A percentile compares a stretch with the other conserved stretches of the same genome.
Conservation (phyloP, 1,140 invertebrate genomes). For the Drosophila funebris region DNA sequence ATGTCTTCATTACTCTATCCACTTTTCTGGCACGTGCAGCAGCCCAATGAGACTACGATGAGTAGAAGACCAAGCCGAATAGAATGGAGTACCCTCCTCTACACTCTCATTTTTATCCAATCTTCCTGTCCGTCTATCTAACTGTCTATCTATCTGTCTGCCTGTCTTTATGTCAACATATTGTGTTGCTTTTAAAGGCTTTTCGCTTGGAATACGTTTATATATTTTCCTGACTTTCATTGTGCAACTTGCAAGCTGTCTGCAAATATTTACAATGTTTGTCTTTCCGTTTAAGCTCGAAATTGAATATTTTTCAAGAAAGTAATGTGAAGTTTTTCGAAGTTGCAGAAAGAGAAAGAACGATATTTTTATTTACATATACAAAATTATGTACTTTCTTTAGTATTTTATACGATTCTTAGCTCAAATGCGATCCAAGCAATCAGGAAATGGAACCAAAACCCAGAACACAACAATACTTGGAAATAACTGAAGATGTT, state of each 20-base stretch:
- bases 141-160: conserved; percentile 22
- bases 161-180: conserved; percentile 52
- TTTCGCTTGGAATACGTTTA: conserved; percentile 18
- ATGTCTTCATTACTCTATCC: conserved; percentile 16
- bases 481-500: conserved; percentile 12
- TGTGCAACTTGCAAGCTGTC: neutral
- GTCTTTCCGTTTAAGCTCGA: too few species aligned
- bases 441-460: conserved; percentile 18
- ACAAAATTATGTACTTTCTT: too few species aligned
- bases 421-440: neutral
- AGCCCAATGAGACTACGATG: conserved; percentile 25
- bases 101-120: neutral
- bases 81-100: conserved; percentile 38
- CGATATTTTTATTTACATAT: too few species aligned
- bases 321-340: too few species aligned
- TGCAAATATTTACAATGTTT: conserved; percentile 31
- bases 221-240: conserved; percentile 32
- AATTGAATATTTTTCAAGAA: too few species aligned
- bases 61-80: conserved; percentile 51
- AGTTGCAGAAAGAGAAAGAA: too few species aligned
- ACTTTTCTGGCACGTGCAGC: conserved; percentile 51
- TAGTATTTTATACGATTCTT: too few species aligned
- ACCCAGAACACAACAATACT: neutral
- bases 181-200: conserved; percentile 67
- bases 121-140: neutral